These are phyloP conservation scores for Petrolisthes cinctipes DNA, from an alignment of 2,888 invertebrate genomes.

Conservation along the genomic window DNA sequence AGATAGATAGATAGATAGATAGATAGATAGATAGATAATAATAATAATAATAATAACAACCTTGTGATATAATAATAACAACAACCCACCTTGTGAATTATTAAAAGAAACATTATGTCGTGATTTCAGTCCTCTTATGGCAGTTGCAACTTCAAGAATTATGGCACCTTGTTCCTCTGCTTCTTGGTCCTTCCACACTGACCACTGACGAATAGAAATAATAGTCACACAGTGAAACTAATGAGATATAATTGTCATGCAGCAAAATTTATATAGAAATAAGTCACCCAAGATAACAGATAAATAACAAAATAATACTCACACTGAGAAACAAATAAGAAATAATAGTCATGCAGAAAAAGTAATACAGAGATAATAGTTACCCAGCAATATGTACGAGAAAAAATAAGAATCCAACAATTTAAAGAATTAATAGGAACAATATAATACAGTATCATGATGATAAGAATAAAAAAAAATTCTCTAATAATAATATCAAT, in stretches of 20 bases:
- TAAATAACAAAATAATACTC: background rate
- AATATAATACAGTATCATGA: too few relatives aligned
- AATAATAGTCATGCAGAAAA: too few relatives aligned
- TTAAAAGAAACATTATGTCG: slow-evolving; percentile 19
- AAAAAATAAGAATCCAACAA: too few relatives aligned
- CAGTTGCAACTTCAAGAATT: slow-evolving; percentile 32
- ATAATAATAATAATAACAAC: background rate
- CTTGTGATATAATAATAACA: background rate
- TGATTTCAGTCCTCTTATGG: slow-evolving; percentile 33
- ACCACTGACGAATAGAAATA: slow-evolving; percentile 19
- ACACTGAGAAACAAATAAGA: background rate
- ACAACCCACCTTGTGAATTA: slow-evolving; percentile 31
- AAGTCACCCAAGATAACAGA: background rate
- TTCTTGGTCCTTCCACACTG: slow-evolving; percentile 27
- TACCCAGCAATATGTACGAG: too few relatives aligned
- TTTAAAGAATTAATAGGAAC: too few relatives aligned
- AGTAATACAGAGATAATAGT: too few relatives aligned
- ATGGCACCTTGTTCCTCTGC: slow-evolving; percentile 17
- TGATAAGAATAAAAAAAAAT: background rate
- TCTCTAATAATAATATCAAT: background rate
- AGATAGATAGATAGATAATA: background rate
- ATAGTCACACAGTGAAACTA: background rate
- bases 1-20: background rate
- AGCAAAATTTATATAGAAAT: background rate
- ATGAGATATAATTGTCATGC: background rate